These are phyloP conservation scores for Lepidothrix coronata DNA, from an alignment of 2,113 vertebrate genomes.

Conservation along the genomic window DNA sequence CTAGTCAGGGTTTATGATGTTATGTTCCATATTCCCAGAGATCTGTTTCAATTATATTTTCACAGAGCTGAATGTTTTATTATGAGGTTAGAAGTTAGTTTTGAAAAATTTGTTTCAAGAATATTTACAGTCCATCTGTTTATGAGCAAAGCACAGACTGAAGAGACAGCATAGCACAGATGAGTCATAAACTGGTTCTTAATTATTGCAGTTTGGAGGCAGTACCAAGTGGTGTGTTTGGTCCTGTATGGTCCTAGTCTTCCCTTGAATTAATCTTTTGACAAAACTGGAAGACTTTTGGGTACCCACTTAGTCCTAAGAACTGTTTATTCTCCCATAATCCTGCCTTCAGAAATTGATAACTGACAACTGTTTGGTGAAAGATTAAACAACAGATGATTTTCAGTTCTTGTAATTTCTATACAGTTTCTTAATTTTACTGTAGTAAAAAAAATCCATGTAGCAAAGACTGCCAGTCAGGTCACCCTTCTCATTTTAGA, in stretches of 20 bases:
- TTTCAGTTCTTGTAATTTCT: background rate
- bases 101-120: background rate
- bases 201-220: background rate
- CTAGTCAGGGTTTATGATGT: background rate
- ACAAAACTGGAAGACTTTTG: background rate
- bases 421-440: background rate
- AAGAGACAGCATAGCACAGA: background rate
- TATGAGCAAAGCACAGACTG: background rate
- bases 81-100: background rate
- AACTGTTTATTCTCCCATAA: background rate
- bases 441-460: background rate
- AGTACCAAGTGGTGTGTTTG: background rate
- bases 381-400: background rate
- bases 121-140: constrained; percentile 23
- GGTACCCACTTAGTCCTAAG: background rate
- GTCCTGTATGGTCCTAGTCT: background rate
- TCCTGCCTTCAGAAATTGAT: background rate
- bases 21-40: background rate
- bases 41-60: background rate
- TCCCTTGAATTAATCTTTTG: background rate
- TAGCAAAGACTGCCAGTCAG: background rate
- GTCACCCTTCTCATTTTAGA: background rate
- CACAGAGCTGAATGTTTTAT: background rate
- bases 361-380: background rate
- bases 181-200: background rate